Evolutionary conservation across 2,888 invertebrate genomes (phyloP).

Genomic region (Rhorus exstirpatorius): DNA sequence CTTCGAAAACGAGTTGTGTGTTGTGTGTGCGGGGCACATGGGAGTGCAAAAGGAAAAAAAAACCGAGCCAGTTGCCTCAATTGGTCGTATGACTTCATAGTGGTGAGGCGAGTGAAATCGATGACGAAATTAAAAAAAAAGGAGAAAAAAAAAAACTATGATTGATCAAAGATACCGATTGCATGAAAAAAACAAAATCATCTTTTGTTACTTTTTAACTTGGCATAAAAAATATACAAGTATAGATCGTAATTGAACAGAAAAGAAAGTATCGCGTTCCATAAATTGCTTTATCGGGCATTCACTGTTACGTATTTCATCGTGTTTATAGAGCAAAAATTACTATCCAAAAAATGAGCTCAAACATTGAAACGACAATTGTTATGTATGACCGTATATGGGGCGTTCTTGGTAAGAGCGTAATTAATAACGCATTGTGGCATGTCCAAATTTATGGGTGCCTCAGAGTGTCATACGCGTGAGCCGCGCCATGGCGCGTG

Average conservation of each 20-base stretch:
- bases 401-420: slow-evolving; percentile 24
- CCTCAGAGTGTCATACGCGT: slow-evolving; percentile 25
- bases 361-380: slow-evolving; percentile 32
- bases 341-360: slow-evolving; percentile 28
- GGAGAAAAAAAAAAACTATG: slow-evolving; percentile 22
- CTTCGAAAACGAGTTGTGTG: slow-evolving; percentile 35
- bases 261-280: no score
- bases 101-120: slow-evolving; percentile 63
- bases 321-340: slow-evolving; percentile 26
- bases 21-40: slow-evolving; percentile 18
- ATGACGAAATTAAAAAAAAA: slow-evolving; percentile 67
- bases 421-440: slow-evolving; percentile 31
- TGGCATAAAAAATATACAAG: neutral
- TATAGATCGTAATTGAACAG: neutral
- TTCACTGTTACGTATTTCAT: slow-evolving; percentile 10
- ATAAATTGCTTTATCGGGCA: neutral
- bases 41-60: slow-evolving; percentile 26
- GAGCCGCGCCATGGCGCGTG: slow-evolving; percentile 34
- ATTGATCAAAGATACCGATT: slow-evolving; percentile 16
- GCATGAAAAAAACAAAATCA: slow-evolving; percentile 5
- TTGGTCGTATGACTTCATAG: slow-evolving; percentile 73
- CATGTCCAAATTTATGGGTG: slow-evolving; percentile 58
- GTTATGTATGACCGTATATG: slow-evolving; percentile 18
- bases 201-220: neutral
- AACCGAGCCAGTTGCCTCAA: slow-evolving; percentile 65